Conservation (phyloP, 2,797 vertebrate genomes). For the Pangasius djambal region DNA sequence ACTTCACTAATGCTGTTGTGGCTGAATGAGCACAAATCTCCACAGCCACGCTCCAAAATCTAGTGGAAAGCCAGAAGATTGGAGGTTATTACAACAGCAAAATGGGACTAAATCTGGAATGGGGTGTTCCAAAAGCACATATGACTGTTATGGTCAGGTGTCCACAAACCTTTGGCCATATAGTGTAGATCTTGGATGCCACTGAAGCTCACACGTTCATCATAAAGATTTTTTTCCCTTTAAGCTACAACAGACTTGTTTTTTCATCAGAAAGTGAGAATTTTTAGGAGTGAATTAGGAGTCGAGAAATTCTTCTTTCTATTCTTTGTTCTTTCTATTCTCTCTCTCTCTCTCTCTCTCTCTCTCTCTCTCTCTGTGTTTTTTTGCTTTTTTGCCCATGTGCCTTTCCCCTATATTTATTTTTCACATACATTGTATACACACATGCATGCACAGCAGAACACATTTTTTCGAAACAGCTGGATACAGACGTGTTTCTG, state of each 20-base stretch:
- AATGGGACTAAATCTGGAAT: no score
- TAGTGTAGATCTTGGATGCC: no score
- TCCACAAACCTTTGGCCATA: no score
- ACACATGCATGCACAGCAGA: not conserved
- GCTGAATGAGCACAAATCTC: no score
- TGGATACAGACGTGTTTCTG: slow-evolving; percentile 34
- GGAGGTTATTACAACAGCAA: no score
- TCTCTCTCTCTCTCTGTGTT: not conserved
- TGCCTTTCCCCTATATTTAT: not conserved
- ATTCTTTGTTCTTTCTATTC: not conserved
- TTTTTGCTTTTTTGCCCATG: not conserved
- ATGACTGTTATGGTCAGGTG: no score
- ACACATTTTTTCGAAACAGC: slow-evolving; percentile 4
- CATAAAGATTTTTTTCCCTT: not conserved
- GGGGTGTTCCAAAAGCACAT: no score
- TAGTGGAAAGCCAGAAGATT: no score
- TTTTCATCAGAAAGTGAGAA: not conserved
- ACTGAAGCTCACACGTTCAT: not conserved
- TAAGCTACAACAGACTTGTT: not conserved
- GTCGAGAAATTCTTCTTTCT: not conserved
- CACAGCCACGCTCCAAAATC: no score
- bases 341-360: not conserved
- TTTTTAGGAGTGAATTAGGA: not conserved
- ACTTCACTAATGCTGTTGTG: no score
- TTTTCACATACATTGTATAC: not conserved